Evolutionary conservation across 2,797 vertebrate species (phyloP).

Genomic region (Myripristis murdjan): DNA sequence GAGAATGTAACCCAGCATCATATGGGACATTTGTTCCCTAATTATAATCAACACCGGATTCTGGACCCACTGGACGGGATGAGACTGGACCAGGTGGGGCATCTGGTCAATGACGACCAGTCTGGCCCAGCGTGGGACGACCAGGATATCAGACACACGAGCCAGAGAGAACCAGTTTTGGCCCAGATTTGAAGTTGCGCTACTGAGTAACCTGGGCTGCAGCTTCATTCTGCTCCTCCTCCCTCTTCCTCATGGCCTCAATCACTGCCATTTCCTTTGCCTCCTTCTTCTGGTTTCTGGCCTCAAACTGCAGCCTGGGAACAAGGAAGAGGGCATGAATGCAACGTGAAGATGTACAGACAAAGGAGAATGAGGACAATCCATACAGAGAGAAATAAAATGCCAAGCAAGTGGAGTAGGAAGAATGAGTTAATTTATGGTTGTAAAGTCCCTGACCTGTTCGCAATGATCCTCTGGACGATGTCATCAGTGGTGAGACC

Average conservation of each 20-base stretch:
- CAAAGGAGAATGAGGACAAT: not conserved
- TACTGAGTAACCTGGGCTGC: slow-evolving; percentile 48
- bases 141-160: slow-evolving; percentile 20
- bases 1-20: slow-evolving; percentile 23
- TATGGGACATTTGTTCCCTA: not conserved
- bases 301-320: slow-evolving; percentile 94
- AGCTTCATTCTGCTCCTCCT: slow-evolving; percentile 64
- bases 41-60: slow-evolving; percentile 12
- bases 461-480: slow-evolving; percentile 96
- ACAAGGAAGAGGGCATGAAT: not conserved
- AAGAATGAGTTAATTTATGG: not conserved
- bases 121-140: slow-evolving; percentile 29
- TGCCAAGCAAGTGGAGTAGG: not conserved
- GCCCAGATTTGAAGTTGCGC: slow-evolving; percentile 5
- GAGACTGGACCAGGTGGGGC: no score
- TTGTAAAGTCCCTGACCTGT: slow-evolving; percentile 85
- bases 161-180: not conserved
- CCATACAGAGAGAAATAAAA: not conserved
- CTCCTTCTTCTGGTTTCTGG: slow-evolving; percentile 97
- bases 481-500: slow-evolving; percentile 95
- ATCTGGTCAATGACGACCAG: no score
- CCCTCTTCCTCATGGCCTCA: slow-evolving; percentile 88
- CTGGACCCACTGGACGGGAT: slow-evolving; percentile 5
- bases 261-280: slow-evolving; percentile 95
- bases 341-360: not conserved